A percentile compares a stretch with the other conserved stretches of the same genome.
Evolutionary conservation across 1,140 invertebrate species (phyloP).

Genomic region (Aradophagus sp.): DNA sequence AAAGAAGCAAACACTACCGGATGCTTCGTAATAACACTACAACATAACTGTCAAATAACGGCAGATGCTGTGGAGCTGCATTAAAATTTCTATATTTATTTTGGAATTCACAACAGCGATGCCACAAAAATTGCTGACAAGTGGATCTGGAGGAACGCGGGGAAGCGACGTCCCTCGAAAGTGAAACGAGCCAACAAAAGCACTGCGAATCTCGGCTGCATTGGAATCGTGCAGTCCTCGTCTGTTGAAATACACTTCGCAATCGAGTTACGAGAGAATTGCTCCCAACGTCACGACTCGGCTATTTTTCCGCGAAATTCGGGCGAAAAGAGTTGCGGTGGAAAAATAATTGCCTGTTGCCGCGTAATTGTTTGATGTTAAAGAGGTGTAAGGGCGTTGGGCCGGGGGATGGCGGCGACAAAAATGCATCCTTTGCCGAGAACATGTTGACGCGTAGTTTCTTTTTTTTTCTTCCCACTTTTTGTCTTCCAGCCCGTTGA

Average conservation of each 20-base stretch:
- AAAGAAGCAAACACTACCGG: slow-evolving; percentile 28
- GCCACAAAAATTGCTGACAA: slow-evolving; percentile 43
- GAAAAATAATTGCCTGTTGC: slow-evolving; percentile 51
- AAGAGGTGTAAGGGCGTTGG: slow-evolving; percentile 19
- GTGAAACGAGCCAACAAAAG: slow-evolving; percentile 52
- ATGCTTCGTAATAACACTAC: slow-evolving; percentile 39
- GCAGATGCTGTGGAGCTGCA: slow-evolving; percentile 22
- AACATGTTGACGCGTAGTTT: background rate
- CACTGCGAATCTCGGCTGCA: slow-evolving; percentile 36
- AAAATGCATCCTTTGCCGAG: slow-evolving; percentile 1
- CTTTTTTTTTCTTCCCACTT: too few species aligned
- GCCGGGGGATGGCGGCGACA: slow-evolving; percentile 13
- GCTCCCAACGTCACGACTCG: slow-evolving; percentile 47
- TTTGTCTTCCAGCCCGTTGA: slow-evolving; percentile 3
- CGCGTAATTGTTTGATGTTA: slow-evolving; percentile 48
- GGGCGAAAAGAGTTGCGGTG: slow-evolving; percentile 19
- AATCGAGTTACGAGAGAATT: slow-evolving; percentile 51
- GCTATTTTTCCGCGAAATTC: slow-evolving; percentile 47
- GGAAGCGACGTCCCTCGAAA: slow-evolving; percentile 41
- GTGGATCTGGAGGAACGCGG: slow-evolving; percentile 36
- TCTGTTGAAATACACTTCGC: slow-evolving; percentile 52
- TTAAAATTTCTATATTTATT: slow-evolving; percentile 48
- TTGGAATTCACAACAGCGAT: slow-evolving; percentile 27
- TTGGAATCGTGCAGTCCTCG: slow-evolving; percentile 46
- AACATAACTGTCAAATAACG: slow-evolving; percentile 46